Evolutionary conservation across 2,888 invertebrate genomes (phyloP).

Genomic region (Oscheius sp.): DNA sequence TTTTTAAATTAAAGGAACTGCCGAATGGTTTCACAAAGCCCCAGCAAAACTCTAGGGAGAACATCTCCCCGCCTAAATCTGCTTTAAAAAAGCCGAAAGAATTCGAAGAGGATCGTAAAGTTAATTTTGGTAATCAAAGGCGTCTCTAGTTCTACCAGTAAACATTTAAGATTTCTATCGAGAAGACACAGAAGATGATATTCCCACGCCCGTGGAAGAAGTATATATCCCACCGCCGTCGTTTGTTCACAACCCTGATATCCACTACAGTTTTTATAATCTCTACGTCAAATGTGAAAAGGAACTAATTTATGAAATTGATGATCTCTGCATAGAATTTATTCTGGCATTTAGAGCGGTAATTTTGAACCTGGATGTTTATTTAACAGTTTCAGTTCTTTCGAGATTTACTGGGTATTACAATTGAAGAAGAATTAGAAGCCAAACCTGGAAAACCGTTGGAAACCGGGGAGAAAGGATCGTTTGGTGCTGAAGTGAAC

Average conservation of each 20-base stretch:
- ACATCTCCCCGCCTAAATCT: neutral
- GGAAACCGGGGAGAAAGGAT: no score
- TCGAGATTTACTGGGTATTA: constrained; percentile 2
- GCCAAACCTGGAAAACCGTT: no score
- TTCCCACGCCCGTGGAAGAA: neutral
- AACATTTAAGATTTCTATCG: neutral
- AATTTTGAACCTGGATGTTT: neutral
- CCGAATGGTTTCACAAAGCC: neutral
- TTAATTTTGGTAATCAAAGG: constrained; percentile 34
- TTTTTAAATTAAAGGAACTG: neutral
- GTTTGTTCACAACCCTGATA: constrained; percentile 28
- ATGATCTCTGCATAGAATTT: constrained; percentile 62
- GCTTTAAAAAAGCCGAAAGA: constrained; percentile 4
- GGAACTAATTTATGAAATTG: constrained; percentile 50
- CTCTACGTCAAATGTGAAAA: constrained; percentile 52
- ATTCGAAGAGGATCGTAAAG: constrained; percentile 24
- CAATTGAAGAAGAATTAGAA: no score
- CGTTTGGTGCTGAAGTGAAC: constrained; percentile 40
- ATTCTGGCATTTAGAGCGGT: constrained; percentile 50
- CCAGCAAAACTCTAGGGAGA: neutral
- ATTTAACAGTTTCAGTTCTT: constrained; percentile 46
- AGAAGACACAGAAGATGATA: neutral
- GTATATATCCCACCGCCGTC: neutral
- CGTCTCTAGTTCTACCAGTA: neutral
- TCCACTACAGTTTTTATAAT: constrained; percentile 59